A percentile compares a stretch with the other conserved stretches of the same genome.
Conservation (phyloP, 2,113 vertebrate genomes). For the Eolophus roseicapilla region DNA sequence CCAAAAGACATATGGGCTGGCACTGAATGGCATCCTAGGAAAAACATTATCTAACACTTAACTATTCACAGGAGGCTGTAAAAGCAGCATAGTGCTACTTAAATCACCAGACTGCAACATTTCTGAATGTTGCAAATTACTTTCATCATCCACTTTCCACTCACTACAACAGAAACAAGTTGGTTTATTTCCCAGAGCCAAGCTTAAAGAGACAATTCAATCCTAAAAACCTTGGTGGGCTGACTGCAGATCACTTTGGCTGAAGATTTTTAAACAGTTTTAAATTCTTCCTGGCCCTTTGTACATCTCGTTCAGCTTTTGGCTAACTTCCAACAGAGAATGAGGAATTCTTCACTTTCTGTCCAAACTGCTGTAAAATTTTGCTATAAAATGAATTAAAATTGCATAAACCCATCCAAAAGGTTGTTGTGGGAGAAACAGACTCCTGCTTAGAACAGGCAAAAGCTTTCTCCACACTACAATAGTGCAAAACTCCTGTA, state of each 20-base stretch:
- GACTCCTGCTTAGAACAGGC: background rate
- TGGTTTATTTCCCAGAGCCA: background rate
- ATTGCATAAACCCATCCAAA: background rate
- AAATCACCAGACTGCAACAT: background rate
- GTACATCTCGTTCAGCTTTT: background rate
- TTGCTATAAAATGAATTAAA: conserved; percentile 5
- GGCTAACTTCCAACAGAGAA: background rate
- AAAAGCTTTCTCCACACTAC: background rate
- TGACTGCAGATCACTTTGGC: background rate
- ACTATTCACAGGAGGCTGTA: background rate
- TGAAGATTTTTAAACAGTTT: background rate
- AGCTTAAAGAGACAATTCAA: background rate
- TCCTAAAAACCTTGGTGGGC: conserved; percentile 1
- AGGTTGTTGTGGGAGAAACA: background rate
- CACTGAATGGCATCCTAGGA: background rate
- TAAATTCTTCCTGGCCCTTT: background rate
- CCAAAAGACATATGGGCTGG: background rate
- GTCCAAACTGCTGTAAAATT: background rate
- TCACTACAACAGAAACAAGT: background rate
- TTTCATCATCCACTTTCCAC: background rate
- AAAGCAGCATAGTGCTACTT: background rate
- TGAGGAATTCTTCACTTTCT: background rate
- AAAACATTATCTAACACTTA: background rate
- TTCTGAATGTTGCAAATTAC: background rate
- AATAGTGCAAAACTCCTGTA: background rate